These are phyloP conservation scores for Porites cylindrica DNA, from an alignment of 92 coral and sea anemone species.

Conservation along the genomic window DNA sequence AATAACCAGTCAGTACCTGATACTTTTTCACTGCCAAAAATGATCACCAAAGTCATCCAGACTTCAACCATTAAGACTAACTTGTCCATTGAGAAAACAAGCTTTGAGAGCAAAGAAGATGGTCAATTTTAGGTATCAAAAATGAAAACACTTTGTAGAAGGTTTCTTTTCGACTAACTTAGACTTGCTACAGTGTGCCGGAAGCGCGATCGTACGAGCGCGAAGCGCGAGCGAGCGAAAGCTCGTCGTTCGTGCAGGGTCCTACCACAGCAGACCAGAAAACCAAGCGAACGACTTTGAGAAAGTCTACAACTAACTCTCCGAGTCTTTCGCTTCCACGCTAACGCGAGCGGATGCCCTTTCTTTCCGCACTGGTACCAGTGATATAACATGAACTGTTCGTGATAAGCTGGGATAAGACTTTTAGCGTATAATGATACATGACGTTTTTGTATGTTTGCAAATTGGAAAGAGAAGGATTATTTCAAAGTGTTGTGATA, in stretches of 20 bases:
- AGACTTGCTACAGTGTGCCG: too few species aligned
- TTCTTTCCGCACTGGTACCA: not conserved
- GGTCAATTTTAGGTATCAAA: not conserved
- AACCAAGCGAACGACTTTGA: too few species aligned
- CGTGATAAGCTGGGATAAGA: not conserved
- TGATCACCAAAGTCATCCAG: not conserved
- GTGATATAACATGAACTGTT: not conserved
- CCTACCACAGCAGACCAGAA: too few species aligned
- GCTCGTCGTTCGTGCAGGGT: too few species aligned
- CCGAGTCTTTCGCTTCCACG: too few species aligned
- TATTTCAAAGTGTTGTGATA: not conserved
- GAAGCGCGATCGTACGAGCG: too few species aligned
- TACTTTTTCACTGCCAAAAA: constrained; percentile 7
- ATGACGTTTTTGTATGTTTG: not conserved
- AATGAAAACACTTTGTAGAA: too few species aligned
- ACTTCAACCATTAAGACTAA: not conserved
- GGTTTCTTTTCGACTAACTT: too few species aligned
- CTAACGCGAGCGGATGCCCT: too few species aligned
- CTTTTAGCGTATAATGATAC: not conserved
- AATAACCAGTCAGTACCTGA: not conserved
- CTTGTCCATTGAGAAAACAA: not conserved
- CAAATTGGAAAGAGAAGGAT: not conserved
- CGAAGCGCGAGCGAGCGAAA: too few species aligned
- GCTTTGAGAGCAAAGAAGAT: not conserved
- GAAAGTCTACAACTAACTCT: too few species aligned